Percentiles rank a stretch among this genome's conserved stretches.
phyloP scores from a whole-genome alignment of 2,113 vertebrate species.

The Hydropotes inermis region DNA sequence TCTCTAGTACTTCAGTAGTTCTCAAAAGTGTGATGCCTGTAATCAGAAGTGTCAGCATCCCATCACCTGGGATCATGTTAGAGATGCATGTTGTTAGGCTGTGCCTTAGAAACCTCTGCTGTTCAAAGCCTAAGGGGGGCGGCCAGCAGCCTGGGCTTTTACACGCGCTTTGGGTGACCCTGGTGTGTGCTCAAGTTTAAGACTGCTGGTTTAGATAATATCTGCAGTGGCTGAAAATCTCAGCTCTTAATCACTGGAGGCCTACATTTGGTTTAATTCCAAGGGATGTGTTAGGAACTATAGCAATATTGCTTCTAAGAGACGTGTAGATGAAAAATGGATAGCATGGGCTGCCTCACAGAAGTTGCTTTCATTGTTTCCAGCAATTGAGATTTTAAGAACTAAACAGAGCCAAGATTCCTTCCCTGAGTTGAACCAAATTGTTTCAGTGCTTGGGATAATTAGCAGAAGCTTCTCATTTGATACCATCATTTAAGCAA shows the following conservation, averaged over 20 bases:
- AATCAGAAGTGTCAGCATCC: neutral
- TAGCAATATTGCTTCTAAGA: conserved; percentile 16
- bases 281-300: neutral
- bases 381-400: conserved; percentile 22
- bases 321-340: conserved; percentile 25
- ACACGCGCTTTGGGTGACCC: neutral
- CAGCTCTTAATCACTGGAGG: neutral
- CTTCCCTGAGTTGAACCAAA: neutral
- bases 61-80: neutral
- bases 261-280: conserved; percentile 59
- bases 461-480: conserved; percentile 45
- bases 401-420: conserved; percentile 44
- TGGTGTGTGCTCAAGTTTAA: neutral
- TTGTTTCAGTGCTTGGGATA: neutral
- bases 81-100: neutral
- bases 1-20: neutral
- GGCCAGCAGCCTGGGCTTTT: neutral
- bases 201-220: conserved; percentile 35
- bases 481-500: neutral
- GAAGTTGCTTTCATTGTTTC: conserved; percentile 54
- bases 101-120: neutral
- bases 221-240: conserved; percentile 1
- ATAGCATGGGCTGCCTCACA: neutral
- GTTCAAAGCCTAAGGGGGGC: neutral
- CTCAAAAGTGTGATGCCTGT: neutral